phyloP scores from a whole-genome alignment of 2,797 vertebrate species.

The Loris lydekkerianus region DNA sequence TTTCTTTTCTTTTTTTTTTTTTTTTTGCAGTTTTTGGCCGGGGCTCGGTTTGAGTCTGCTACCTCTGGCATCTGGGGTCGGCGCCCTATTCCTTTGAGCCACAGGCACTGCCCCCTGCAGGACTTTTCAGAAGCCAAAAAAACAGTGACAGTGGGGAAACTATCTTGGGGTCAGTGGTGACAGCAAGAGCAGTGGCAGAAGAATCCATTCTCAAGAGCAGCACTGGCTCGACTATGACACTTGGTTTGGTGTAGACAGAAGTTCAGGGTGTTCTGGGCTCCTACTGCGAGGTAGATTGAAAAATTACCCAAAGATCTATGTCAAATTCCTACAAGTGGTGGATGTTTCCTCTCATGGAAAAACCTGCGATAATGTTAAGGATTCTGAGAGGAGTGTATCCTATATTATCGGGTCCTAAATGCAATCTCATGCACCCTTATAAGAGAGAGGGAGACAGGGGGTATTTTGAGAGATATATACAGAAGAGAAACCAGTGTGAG shows the following conservation, averaged over 20 bases:
- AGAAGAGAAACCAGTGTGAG: not conserved
- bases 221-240: rapidly evolving
- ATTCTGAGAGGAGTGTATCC: not conserved
- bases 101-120: not conserved
- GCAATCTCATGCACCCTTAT: not conserved
- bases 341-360: not conserved
- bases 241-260: not conserved
- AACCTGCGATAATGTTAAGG: not conserved
- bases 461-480: not conserved
- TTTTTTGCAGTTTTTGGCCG: no score
- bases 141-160: not conserved
- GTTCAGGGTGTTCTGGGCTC: not conserved
- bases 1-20: not conserved
- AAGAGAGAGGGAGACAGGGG: not conserved
- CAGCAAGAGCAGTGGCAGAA: not conserved
- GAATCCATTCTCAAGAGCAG: not conserved
- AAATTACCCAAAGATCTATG: no score
- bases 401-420: not conserved
- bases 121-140: not conserved
- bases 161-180: not conserved
- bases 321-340: not conserved
- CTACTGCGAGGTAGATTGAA: not conserved
- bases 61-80: no score
- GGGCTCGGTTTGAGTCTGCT: no score
- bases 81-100: no score